Evolutionary conservation across 2,888 invertebrate genomes (phyloP).

Genomic region (Brachylomia viminalis): DNA sequence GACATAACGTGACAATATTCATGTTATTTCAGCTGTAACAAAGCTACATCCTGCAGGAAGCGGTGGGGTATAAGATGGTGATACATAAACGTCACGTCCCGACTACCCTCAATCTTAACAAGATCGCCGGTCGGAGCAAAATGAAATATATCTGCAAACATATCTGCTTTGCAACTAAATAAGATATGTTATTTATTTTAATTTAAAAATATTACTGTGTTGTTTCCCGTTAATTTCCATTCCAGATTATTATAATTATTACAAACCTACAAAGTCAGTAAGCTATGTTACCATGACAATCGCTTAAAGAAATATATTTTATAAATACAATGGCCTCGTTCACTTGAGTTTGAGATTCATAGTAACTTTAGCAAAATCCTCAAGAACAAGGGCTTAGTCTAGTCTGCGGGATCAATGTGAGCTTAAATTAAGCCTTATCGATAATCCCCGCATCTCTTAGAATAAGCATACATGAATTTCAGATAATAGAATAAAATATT

Average conservation of each 20-base stretch:
- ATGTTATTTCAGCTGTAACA: neutral
- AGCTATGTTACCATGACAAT: slow-evolving; percentile 1
- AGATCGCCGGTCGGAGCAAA: slow-evolving; percentile 43
- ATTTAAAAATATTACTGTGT: neutral
- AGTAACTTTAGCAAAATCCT: slow-evolving; percentile 40
- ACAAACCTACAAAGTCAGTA: neutral
- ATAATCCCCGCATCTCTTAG: slow-evolving; percentile 25
- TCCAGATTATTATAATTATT: neutral
- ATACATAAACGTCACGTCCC: slow-evolving; percentile 57
- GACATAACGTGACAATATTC: neutral
- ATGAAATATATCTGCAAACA: slow-evolving; percentile 48
- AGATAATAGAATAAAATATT: slow-evolving; percentile 28
- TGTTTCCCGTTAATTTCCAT: neutral
- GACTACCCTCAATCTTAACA: slow-evolving; percentile 60
- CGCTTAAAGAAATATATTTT: neutral
- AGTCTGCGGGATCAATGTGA: slow-evolving; percentile 33
- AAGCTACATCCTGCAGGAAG: neutral
- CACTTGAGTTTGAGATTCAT: slow-evolving; percentile 25
- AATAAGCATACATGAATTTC: slow-evolving; percentile 2
- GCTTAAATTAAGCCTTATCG: slow-evolving; percentile 30
- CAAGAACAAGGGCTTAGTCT: slow-evolving; percentile 38
- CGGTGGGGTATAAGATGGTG: slow-evolving; percentile 25
- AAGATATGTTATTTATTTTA: neutral
- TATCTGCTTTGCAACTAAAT: slow-evolving; percentile 39
- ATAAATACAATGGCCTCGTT: slow-evolving; percentile 11